phyloP scores from a whole-genome alignment of 2,113 vertebrate species.

The Hippocampus mohnikei region DNA sequence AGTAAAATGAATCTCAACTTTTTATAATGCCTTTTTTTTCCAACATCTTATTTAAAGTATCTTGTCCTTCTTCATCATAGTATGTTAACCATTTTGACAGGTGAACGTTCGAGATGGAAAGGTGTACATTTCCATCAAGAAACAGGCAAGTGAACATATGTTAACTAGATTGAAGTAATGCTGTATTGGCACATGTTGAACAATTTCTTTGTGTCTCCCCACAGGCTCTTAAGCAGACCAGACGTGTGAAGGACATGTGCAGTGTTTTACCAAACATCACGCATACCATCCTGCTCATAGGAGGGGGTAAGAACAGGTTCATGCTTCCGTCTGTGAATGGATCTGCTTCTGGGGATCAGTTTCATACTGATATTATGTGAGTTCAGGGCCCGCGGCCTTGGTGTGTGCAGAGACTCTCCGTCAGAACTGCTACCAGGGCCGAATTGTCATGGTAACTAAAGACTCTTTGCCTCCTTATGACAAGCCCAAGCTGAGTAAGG shows the following conservation, averaged over 20 bases:
- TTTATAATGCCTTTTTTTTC: background rate
- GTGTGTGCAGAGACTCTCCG: constrained; percentile 84
- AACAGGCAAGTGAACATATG: constrained; percentile 65
- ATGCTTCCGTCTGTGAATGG: background rate
- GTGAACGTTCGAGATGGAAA: constrained; percentile 76
- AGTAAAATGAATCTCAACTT: constrained; percentile 39
- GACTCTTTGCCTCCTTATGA: constrained; percentile 78
- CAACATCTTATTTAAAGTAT: background rate
- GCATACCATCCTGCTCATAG: constrained; percentile 68
- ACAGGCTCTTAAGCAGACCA: constrained; percentile 69
- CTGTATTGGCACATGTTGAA: background rate
- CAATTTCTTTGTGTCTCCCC: background rate
- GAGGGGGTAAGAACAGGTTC: constrained; percentile 65
- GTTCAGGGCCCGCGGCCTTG: constrained; percentile 79
- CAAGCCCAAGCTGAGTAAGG: constrained; percentile 85
- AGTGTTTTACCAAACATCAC: constrained; percentile 51
- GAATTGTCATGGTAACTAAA: constrained; percentile 79
- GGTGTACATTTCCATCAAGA: constrained; percentile 74
- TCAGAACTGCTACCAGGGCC: constrained; percentile 79
- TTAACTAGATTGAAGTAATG: background rate
- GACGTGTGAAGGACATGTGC: constrained; percentile 74
- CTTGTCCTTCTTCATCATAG: background rate
- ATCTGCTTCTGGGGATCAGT: background rate
- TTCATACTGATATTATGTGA: background rate
- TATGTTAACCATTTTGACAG: constrained; percentile 49